phyloP scores from a whole-genome alignment of 2,888 invertebrate species.

The Leptopilina syphax region DNA sequence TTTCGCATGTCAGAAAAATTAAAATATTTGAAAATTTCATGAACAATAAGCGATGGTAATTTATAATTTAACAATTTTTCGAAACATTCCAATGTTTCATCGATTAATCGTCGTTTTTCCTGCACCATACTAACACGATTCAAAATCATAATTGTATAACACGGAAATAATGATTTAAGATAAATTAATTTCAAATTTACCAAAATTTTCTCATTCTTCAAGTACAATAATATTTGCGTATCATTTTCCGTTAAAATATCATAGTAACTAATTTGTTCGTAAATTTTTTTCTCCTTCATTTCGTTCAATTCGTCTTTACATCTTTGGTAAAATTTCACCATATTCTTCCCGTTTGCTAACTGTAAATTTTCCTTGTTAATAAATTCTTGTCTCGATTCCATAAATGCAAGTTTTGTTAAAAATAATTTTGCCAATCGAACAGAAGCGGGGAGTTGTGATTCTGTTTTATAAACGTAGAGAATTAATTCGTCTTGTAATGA shows the following conservation, averaged over 20 bases:
- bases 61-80: neutral
- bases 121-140: neutral
- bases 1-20: neutral
- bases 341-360: neutral
- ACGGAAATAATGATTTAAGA: neutral
- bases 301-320: neutral
- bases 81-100: neutral
- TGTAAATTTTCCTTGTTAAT: neutral
- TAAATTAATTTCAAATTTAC: neutral
- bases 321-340: slow-evolving; percentile 5
- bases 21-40: slow-evolving; percentile 11
- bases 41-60: neutral
- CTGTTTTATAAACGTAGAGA: neutral
- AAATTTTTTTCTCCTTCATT: neutral
- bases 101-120: neutral
- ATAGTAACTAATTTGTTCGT: neutral
- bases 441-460: neutral
- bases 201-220: neutral
- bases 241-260: neutral
- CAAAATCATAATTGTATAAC: neutral
- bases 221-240: neutral
- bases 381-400: neutral
- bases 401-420: neutral
- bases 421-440: neutral
- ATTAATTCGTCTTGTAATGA: neutral